Percentiles rank a stretch among this genome's conserved stretches.
Evolutionary conservation across 2,888 invertebrate genomes (phyloP).

Genomic region (Sipunculus nudus): DNA sequence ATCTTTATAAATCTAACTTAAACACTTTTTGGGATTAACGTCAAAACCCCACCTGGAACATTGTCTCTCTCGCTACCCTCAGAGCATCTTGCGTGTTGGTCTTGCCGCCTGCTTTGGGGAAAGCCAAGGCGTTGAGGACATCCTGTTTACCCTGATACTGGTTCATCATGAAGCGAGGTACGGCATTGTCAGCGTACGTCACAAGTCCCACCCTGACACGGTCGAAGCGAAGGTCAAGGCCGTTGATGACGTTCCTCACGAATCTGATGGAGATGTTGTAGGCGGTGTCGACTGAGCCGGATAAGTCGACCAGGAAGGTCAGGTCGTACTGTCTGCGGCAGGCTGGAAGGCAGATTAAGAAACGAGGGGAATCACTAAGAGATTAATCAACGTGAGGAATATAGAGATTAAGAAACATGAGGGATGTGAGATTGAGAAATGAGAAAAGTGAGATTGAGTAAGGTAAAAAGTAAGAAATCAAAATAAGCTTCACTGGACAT

Average conservation of each 20-base stretch:
- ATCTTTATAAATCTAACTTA: too few species aligned
- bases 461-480: too few species aligned
- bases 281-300: constrained; percentile 24
- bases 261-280: constrained; percentile 21
- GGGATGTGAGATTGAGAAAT: too few species aligned
- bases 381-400: too few species aligned
- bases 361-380: too few species aligned
- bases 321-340: constrained; percentile 24
- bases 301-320: constrained; percentile 30
- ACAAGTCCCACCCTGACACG: constrained; percentile 21
- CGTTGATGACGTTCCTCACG: constrained; percentile 16
- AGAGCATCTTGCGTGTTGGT: constrained; percentile 33
- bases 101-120: constrained; percentile 22
- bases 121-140: constrained; percentile 27
- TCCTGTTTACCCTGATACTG: constrained; percentile 16
- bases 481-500: too few species aligned
- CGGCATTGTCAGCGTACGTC: constrained; percentile 10
- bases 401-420: too few species aligned
- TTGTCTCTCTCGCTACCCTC: constrained; percentile 1
- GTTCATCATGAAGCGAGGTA: constrained; percentile 19
- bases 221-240: constrained; percentile 25
- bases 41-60: background rate
- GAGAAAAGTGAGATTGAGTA: too few species aligned
- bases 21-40: too few species aligned
- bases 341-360: constrained; percentile 7